Evolutionary conservation across 2,888 invertebrate species (phyloP), one percentile per base, ranked within the genome.

Genomic region (Actias luna): DNA sequence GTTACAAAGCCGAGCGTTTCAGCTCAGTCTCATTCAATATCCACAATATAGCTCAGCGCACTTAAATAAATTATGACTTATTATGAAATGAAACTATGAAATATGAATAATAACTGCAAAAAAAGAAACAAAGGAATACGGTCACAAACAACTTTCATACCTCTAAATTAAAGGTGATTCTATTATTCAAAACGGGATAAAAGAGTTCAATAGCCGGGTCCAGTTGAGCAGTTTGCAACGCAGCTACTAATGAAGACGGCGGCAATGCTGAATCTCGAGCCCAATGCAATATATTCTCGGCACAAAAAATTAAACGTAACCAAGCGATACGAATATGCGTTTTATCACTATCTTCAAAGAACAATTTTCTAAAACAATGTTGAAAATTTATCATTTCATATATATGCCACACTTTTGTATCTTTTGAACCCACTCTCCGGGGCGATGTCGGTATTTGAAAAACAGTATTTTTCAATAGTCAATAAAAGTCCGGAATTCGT

Each of bases 141-240:
- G 18, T 18, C 18, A 50, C 0, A 50, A 22, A 50, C 46, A 50
- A 12, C 1, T 50, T 10, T 25, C 25, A 50, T 69, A 87, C 89
- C 79, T 83, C 76, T 65, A 92, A 74, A 63, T 82, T 77, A 18
- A 60, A 63, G 42, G 79, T 70, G 50, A 90, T 77, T 64, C 69
- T 77, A 52, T 73, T 72, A 63, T 76, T 77, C 25, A 88, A 64
- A 1, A 77, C 74, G 0, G 89, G 88, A 62, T 89, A 89, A 58
- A 89, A 77, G 29, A 90, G 62, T 8, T 85, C 83, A 10, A 90
- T 50, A 0, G 86, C 87, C 0, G 89, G 89, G 63, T 92, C 91
- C 1, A 92, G 72, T 60, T 82, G 85, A 0, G 87, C 89, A 0
- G 69, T 61, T 66, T 88, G 89, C 62, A 92, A 60, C 0, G 88